Base-by-base conservation (phyloP, 2,888 invertebrate genomes). In the Helleia helle region DNA sequence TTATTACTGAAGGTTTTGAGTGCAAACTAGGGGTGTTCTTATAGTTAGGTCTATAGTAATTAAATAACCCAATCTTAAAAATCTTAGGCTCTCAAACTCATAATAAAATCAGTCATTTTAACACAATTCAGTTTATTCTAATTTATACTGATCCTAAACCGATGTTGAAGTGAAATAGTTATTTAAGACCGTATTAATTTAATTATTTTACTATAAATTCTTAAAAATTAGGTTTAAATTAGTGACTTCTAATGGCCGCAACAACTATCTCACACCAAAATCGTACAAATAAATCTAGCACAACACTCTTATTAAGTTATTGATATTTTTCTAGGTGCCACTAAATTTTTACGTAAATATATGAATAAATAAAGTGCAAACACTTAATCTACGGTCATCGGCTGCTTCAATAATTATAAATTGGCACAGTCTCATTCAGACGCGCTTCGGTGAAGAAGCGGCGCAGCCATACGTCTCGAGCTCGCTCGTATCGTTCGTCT, bases 281-380 rank as follows among this genome's bases (percentile, higher is more conserved):
- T 72, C 79, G 77, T 70, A 64, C 59, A 65, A 70, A 71, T 79
- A 72, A 65, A 64, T 76, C 83, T 84, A 83, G 80, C 84, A 84
- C 84, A 83, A 83, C 84, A 83, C 83, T 84, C 83, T 84, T 81
- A 84, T 74, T 81, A 81, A 80, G 77, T 81, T 83, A 83, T 83
- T 84, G 84, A 83, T 84, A 83, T 84, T 81, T 81, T 71, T 65
- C 84, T 84, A 84, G 75, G 84, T 84, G 84, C 84, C 77, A 77
- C 84, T 84, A 84, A 81, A 68, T 71, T 40, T 81, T 79, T 79
- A 72, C 66, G 69, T 84, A 80, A 81, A 71, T 80, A 77, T 80
- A 81, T 71, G 81, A 83, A 83, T 84, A 84, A 83, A 83, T 84
- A 85, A 85, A 85, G 86, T 86, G 86, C 86, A 86, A 83, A 86